These are phyloP conservation scores for Phaedon cochleariae DNA, from an alignment of 2,888 invertebrate genomes.

Conservation along the genomic window DNA sequence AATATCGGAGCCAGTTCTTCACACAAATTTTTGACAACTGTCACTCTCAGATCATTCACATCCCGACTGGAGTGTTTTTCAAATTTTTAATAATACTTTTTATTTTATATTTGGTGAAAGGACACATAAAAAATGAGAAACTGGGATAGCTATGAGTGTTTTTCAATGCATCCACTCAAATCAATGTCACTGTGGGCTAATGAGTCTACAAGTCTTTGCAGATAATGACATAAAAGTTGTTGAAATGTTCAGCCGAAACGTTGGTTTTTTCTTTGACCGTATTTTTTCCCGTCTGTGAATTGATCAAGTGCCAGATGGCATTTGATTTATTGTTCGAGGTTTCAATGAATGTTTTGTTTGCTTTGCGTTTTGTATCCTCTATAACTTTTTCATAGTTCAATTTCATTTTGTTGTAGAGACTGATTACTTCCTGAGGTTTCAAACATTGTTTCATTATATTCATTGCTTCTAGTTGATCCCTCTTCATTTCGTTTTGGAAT, in stretches of 20 bases:
- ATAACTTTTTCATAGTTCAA: slow-evolving; percentile 1
- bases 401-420: not conserved
- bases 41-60: not conserved
- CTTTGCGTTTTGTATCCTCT: not conserved
- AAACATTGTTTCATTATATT: slow-evolving; percentile 2
- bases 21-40: not conserved
- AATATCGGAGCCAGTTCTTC: not conserved
- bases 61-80: not conserved
- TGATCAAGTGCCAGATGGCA: not conserved
- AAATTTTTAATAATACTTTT: not conserved
- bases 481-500: not conserved
- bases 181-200: slow-evolving; percentile 5
- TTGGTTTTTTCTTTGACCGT: not conserved
- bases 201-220: not conserved
- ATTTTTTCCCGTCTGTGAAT: not conserved
- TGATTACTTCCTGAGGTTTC: not conserved
- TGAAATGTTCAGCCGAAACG: not conserved
- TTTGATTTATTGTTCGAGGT: not conserved
- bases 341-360: not conserved
- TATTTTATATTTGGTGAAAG: not conserved
- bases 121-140: not conserved
- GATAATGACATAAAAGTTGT: not conserved
- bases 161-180: slow-evolving; percentile 1
- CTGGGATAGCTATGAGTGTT: not conserved
- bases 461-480: slow-evolving; percentile 7